phyloP scores from a whole-genome alignment of 2,888 invertebrate genomes.

The Drosophila acutilabella region DNA sequence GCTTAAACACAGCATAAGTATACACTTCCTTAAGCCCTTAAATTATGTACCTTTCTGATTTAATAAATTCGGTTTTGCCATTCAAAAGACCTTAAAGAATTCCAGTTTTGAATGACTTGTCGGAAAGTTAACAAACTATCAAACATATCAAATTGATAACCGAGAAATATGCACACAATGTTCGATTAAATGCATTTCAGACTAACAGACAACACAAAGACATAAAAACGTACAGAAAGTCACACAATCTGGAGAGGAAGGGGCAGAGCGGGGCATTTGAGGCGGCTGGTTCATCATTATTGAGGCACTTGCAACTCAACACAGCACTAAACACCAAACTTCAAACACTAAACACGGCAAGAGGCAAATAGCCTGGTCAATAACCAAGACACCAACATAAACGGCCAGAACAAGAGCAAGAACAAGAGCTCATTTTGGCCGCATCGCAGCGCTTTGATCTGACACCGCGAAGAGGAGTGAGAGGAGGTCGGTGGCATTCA shows the following conservation, averaged over 20 bases:
- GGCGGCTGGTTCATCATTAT: slow-evolving; percentile 41
- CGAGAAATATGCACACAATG: slow-evolving; percentile 3
- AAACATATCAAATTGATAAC: not conserved
- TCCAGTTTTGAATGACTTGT: too few species aligned
- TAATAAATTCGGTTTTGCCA: too few species aligned
- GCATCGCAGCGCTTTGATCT: slow-evolving; percentile 65
- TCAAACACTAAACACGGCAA: slow-evolving; percentile 18
- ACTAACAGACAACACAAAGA: slow-evolving; percentile 6
- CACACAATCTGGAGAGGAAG: slow-evolving; percentile 12
- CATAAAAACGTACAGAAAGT: slow-evolving; percentile 10
- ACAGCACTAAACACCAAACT: slow-evolving; percentile 36
- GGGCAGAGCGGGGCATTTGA: not conserved
- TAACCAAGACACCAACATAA: slow-evolving; percentile 30
- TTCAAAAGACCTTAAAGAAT: too few species aligned
- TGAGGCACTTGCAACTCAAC: slow-evolving; percentile 54
- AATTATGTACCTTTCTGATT: too few species aligned
- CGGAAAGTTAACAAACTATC: not conserved
- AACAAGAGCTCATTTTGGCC: slow-evolving; percentile 59
- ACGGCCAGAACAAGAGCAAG: slow-evolving; percentile 57
- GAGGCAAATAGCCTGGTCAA: slow-evolving; percentile 32
- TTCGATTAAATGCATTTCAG: slow-evolving; percentile 2
- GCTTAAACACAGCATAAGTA: too few species aligned
- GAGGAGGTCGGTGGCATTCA: slow-evolving; percentile 54
- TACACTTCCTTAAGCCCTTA: too few species aligned
- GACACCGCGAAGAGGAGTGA: slow-evolving; percentile 47